Percentiles rank a stretch among this genome's conserved stretches.
These are phyloP conservation scores for Aethina tumida DNA, from an alignment of 1,140 invertebrate species.

Conservation along the genomic window DNA sequence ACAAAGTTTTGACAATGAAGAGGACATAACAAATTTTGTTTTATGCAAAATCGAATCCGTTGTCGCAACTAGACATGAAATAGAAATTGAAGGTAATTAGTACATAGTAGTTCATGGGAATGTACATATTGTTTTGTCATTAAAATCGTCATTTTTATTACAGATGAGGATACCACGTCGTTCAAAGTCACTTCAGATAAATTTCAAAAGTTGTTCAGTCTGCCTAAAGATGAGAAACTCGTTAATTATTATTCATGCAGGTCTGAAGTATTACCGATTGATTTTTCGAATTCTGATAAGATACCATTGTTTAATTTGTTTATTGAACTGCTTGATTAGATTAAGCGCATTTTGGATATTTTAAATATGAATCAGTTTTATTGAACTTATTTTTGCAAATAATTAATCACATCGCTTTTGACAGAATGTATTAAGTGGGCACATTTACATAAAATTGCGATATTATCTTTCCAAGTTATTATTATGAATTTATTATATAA, in stretches of 20 bases:
- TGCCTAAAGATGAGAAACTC: slow-evolving; percentile 89
- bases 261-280: slow-evolving; percentile 38
- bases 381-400: background rate
- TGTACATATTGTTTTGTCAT: slow-evolving; percentile 4
- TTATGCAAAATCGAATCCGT: slow-evolving; percentile 93
- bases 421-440: slow-evolving; percentile 1
- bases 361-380: background rate
- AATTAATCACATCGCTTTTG: slow-evolving; percentile 1
- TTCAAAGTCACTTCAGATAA: slow-evolving; percentile 76
- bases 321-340: background rate
- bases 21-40: slow-evolving; percentile 92
- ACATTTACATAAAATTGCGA: no score
- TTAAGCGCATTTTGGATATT: background rate
- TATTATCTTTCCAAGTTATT: background rate
- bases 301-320: background rate
- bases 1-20: slow-evolving; percentile 84
- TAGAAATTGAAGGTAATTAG: slow-evolving; percentile 31
- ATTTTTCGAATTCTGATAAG: background rate
- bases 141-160: slow-evolving; percentile 28
- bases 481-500: slow-evolving; percentile 4
- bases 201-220: slow-evolving; percentile 81
- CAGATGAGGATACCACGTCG: slow-evolving; percentile 70
- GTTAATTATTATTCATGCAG: slow-evolving; percentile 93
- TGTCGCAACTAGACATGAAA: slow-evolving; percentile 56
- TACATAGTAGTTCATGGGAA: slow-evolving; percentile 11